Base-by-base conservation (phyloP, 2,797 vertebrate genomes). In the Pseudochromis fuscus region DNA sequence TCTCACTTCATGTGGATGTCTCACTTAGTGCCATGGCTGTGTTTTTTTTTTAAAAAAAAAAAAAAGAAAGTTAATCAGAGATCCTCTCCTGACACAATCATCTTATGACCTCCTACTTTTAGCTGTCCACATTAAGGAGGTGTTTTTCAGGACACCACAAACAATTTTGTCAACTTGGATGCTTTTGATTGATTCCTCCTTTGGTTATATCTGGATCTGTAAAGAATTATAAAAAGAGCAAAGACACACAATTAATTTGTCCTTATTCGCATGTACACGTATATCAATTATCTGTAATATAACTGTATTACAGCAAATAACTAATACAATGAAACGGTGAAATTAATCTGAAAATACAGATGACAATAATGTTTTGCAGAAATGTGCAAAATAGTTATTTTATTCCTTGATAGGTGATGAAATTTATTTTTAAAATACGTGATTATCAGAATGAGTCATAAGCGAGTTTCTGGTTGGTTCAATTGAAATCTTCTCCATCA, bases 191-290 rank as follows among this genome's bases (percentile, higher is more conserved):
- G 15, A 79, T 61, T 79, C 78, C 67, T 86, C 74, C 35, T 78
- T 44, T 73, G 63, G 48, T 45, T 86, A 67, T 31, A 48, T 84
- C 61, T 81, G 84, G 50, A 79, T 81, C 87, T 91, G 77, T 7
- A 80, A 75, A 71, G 21, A 51, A 73, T 1, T 21, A 21, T 1
- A 45, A 21, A 45, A 70, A 77, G 7, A 75, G 3, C 9, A 69
- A n/a, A 78, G 2, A 60, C 25, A 72, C 24, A 49, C 3, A 2
- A 67, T 38, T 55, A 3, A 62, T 69, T 30, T 51, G 15, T 25
- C 9, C 4, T 55, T 45, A 60, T 40, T 44, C 55, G 30, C 4
- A 6, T 5, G 19, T 12, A 25, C 11, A 59, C 16, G 24, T 19
- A 13, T 31, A 51, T 37, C 1, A 65, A 67, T n/a, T 6, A 68